Conservation (phyloP, 2,797 vertebrate genomes). For the Paramormyrops hopkinsi region DNA sequence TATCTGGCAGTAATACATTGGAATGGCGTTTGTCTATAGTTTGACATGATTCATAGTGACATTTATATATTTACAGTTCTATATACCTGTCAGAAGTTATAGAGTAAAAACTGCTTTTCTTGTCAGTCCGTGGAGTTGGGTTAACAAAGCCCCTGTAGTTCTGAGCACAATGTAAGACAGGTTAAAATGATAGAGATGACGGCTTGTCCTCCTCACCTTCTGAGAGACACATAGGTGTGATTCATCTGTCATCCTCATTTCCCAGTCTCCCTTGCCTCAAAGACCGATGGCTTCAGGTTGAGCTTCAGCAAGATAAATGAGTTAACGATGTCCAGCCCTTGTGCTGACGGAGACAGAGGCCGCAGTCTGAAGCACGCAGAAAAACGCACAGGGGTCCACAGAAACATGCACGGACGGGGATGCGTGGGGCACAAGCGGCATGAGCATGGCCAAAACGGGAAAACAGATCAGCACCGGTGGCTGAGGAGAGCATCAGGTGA, state of each 20-base stretch:
- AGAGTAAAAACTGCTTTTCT: background rate
- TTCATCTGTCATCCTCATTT: background rate
- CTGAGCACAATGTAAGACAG: background rate
- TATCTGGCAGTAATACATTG: background rate
- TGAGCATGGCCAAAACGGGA: background rate
- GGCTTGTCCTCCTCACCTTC: conserved; percentile 19
- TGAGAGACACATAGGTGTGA: background rate
- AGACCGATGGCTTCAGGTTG: conserved; percentile 14
- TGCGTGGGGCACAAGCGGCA: background rate
- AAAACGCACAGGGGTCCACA: background rate
- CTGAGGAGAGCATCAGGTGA: background rate
- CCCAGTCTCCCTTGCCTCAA: background rate
- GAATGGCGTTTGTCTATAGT: background rate
- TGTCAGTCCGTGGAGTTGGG: background rate
- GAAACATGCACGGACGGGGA: background rate
- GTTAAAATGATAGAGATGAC: background rate
- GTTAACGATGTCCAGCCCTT: conserved; percentile 15
- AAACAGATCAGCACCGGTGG: background rate
- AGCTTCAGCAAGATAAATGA: conserved; percentile 23
- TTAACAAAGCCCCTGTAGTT: background rate
- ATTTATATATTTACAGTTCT: background rate
- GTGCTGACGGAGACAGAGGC: conserved; percentile 11
- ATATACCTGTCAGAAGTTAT: background rate
- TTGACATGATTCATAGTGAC: background rate
- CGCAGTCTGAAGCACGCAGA: background rate